Percentiles rank a stretch among this genome's conserved stretches.
Conservation (phyloP, 2,797 vertebrate species). For the Hozukius guyotensis region DNA sequence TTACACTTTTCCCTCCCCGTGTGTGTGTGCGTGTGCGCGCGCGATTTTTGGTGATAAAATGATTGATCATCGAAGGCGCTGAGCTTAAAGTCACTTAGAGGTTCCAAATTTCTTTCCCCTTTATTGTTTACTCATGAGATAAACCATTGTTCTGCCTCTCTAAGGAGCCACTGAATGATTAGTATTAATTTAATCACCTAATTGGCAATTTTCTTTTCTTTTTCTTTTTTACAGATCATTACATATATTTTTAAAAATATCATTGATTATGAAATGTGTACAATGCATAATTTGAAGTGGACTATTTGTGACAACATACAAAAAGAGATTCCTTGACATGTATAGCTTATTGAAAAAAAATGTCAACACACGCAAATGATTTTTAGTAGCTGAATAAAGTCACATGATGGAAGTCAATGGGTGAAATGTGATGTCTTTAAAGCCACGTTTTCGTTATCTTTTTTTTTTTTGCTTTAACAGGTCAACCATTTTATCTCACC, state of each 20-base stretch:
- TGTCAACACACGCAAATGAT: constrained; percentile 59
- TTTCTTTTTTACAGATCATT: constrained; percentile 48
- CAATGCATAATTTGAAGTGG: constrained; percentile 43
- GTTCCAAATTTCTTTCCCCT: constrained; percentile 25
- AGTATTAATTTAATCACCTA: constrained; percentile 40
- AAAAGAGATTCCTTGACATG: constrained; percentile 42
- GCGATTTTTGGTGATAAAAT: constrained; percentile 14
- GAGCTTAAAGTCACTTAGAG: constrained; percentile 5
- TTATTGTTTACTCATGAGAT: constrained; percentile 43
- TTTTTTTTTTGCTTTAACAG: background rate
- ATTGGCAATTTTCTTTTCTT: constrained; percentile 41
- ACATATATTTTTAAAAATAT: constrained; percentile 46
- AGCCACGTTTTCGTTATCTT: background rate
- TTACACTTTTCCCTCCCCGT: background rate
- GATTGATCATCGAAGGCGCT: constrained; percentile 33
- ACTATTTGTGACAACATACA: constrained; percentile 46
- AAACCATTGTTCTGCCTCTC: constrained; percentile 34
- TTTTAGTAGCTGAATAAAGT: constrained; percentile 76
- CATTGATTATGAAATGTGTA: constrained; percentile 52
- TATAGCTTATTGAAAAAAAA: constrained; percentile 49
- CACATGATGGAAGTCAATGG: constrained; percentile 50
- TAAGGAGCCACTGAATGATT: constrained; percentile 22
- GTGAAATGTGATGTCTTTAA: background rate
- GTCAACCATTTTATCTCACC: background rate
- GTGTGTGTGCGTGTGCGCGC: background rate